Base-by-base conservation (phyloP, 1,140 invertebrate genomes). In the Calliopsis andreniformis region DNA sequence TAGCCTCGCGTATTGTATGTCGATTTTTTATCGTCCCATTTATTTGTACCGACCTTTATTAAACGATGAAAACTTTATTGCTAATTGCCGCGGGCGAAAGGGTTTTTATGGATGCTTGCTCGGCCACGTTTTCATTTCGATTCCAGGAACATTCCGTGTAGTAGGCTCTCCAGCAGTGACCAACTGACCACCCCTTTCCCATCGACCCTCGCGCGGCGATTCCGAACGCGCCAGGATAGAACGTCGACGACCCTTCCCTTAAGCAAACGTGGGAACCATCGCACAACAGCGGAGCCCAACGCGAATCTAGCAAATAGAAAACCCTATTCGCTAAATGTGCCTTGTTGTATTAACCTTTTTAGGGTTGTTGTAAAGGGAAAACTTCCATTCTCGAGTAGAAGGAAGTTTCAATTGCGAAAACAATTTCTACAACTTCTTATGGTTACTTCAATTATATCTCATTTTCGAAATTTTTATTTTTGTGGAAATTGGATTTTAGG, bases 51-150 rank as follows among this genome's bases (percentile, higher is more conserved):
- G 83, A 86, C 88, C 87, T 90, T 89, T 89, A 90, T 91, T 89
- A 89, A 91, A 90, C 89, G 88, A 90, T 89, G 89, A 89, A 89
- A 89, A 89, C 83, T 89, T 91, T 90, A 91, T 89, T 90, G 89
- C 89, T 89, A 89, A 91, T 90, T 91, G 88, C 89, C 86, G 85
- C 83, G 79, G 85, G 75, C 85, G 71, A 88, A 88, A 88, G 86
- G 87, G 87, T 89, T 89, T 89, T 89, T 89, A 89, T 88, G 87
- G 87, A 85, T 82, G 87, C 79, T 84, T 84, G 82, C 84, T 64
- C 71, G 67, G 82, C 78, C 84, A 83, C 87, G 87, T 89, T 88
- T 88, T 89, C 87, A 88, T 89, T 89, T 87, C 87, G 87, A 85
- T 87, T 88, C 83, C 85, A 72, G 78, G 51, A 64, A 75, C 83